Evolutionary conservation across 2,113 vertebrate species (phyloP).

Genomic region (Lepidiolamprologus cunningtoni): DNA sequence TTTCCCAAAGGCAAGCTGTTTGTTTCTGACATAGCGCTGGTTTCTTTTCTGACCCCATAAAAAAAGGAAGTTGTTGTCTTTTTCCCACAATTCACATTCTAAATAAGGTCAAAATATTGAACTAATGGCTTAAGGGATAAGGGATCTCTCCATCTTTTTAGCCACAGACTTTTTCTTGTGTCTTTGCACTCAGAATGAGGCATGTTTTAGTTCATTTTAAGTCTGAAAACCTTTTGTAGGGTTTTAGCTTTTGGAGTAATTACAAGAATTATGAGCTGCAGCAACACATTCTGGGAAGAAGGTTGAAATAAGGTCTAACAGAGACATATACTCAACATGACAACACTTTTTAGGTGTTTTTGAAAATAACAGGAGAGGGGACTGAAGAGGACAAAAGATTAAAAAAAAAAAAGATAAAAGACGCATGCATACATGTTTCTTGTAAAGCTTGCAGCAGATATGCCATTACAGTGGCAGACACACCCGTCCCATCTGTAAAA

Average conservation of each 20-base stretch:
- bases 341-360: neutral
- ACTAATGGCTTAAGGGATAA: neutral
- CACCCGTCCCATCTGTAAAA: accelerated
- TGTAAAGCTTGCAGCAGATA: neutral
- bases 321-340: neutral
- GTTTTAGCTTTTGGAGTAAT: neutral
- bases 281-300: neutral
- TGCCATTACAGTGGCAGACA: neutral
- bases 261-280: neutral
- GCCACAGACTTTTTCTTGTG: neutral
- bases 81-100: constrained; percentile 46
- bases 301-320: neutral
- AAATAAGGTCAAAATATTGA: constrained; percentile 1
- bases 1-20: constrained; percentile 35
- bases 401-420: neutral
- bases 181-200: neutral
- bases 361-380: neutral
- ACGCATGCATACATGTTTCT: neutral
- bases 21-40: constrained; percentile 20
- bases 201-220: neutral
- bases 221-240: neutral
- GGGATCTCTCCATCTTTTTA: neutral
- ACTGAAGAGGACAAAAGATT: neutral
- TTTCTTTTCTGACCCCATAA: neutral
- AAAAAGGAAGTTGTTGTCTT: constrained; percentile 9